Evolutionary conservation across 2,113 vertebrate species (phyloP).

Genomic region (Empidonax alnorum): DNA sequence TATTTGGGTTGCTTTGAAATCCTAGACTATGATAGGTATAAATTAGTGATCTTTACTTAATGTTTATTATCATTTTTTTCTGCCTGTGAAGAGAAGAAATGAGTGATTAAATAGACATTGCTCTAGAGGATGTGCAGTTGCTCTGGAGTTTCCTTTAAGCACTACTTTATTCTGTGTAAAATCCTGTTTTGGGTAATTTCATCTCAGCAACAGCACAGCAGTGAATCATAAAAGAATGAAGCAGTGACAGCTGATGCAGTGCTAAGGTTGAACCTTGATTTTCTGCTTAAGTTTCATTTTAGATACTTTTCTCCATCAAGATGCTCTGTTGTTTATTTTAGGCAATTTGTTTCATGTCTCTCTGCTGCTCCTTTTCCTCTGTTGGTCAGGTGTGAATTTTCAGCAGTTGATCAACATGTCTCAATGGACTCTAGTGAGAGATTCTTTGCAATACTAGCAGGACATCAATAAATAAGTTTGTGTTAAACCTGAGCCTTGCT

Average conservation of each 20-base stretch:
- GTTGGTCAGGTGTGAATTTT: background rate
- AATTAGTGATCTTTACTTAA: background rate
- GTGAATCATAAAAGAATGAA: slow-evolving; percentile 1
- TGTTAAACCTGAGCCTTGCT: background rate
- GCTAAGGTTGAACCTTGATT: background rate
- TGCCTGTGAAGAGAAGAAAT: background rate
- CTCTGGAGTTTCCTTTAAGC: background rate
- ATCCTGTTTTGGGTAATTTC: background rate
- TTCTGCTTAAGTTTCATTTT: background rate
- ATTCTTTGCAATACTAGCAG: background rate
- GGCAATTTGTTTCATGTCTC: background rate
- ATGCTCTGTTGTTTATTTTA: background rate
- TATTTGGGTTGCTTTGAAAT: background rate
- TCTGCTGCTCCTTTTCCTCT: background rate
- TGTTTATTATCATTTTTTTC: background rate
- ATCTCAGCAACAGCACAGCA: background rate
- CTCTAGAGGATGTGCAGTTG: background rate
- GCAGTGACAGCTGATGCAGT: background rate
- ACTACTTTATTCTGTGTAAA: background rate
- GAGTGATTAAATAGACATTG: background rate
- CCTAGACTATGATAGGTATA: background rate
- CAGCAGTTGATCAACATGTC: background rate
- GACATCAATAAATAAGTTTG: background rate
- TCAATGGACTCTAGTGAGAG: background rate
- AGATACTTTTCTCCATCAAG: background rate